phyloP scores from a whole-genome alignment of 2,797 vertebrate genomes.

The Myotis findleyi region DNA sequence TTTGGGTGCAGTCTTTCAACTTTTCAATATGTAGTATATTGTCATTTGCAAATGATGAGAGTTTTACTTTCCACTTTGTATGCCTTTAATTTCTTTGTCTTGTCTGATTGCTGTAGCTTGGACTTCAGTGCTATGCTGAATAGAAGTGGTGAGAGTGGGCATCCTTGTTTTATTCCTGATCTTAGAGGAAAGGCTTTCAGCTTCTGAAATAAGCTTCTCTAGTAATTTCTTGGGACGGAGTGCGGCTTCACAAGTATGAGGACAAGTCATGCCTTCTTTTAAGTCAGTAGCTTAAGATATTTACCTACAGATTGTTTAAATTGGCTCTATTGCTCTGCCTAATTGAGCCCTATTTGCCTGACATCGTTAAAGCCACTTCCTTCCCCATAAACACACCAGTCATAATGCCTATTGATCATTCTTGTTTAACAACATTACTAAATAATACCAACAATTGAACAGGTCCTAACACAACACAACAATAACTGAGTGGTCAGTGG shows the following conservation, averaged over 20 bases:
- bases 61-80: neutral
- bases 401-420: neutral
- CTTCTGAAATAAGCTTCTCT: neutral
- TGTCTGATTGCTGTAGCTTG: neutral
- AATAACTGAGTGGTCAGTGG: neutral
- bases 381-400: neutral
- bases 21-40: neutral
- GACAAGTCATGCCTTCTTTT: neutral
- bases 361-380: neutral
- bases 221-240: neutral
- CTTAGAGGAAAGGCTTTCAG: neutral
- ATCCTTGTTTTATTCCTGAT: neutral
- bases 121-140: neutral
- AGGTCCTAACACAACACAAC: neutral
- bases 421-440: neutral
- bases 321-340: neutral
- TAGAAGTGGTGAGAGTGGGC: too few relatives aligned
- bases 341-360: neutral
- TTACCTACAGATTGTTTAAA: neutral
- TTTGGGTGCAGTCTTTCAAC: neutral
- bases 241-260: neutral
- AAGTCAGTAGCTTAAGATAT: neutral
- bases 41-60: neutral
- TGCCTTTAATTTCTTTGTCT: too few relatives aligned
- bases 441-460: neutral